Conservation (phyloP, 1,140 invertebrate genomes). For the Zaprionus taronus region DNA sequence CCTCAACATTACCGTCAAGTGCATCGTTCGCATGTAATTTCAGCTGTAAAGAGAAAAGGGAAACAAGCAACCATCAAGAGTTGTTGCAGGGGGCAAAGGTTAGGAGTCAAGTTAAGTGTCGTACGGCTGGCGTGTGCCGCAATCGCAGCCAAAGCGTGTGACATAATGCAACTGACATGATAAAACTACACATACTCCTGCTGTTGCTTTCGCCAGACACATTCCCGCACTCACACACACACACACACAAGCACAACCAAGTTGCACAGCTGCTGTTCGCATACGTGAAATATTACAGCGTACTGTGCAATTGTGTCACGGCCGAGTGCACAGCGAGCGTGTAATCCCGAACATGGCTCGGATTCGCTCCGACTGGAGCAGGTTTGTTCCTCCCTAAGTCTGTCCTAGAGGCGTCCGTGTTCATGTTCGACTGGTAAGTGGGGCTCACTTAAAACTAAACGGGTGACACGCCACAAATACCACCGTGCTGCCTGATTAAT, state of each 20-base stretch:
- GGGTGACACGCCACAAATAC: slow-evolving; percentile 27
- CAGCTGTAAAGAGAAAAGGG: neutral
- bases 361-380: neutral
- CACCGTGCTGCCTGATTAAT: slow-evolving; percentile 49
- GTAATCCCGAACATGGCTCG: slow-evolving; percentile 23
- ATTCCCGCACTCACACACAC: neutral
- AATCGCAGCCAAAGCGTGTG: slow-evolving; percentile 15
- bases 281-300: slow-evolving; percentile 20
- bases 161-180: slow-evolving; percentile 42
- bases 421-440: slow-evolving; percentile 32
- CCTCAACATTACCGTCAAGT: neutral
- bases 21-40: neutral
- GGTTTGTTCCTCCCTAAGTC: neutral
- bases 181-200: slow-evolving; percentile 16
- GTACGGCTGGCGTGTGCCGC: slow-evolving; percentile 23
- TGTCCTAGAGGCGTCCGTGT: no score
- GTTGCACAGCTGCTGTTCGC: neutral
- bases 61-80: neutral
- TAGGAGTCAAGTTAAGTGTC: slow-evolving; percentile 34
- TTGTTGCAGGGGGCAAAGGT: slow-evolving; percentile 14
- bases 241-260: neutral
- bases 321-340: slow-evolving; percentile 14
- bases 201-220: neutral
- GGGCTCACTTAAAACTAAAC: slow-evolving; percentile 45
- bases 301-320: slow-evolving; percentile 27